Evolutionary conservation across 1,140 invertebrate species (phyloP).

Genomic region (Orchestia grillus): DNA sequence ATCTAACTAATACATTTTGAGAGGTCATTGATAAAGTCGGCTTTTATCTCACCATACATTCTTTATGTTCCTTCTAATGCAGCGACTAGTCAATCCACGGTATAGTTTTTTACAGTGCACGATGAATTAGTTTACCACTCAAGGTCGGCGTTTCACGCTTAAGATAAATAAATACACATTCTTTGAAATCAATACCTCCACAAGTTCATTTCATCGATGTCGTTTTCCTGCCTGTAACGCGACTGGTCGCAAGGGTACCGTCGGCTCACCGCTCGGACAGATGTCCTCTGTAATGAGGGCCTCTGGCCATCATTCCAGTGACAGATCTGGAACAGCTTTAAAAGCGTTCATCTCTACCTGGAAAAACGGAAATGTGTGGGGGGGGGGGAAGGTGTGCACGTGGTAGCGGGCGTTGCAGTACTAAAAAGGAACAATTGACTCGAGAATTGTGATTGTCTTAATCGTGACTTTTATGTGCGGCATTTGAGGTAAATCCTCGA

Average conservation of each 20-base stretch:
- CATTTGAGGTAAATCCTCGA: neutral
- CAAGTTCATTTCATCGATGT: neutral
- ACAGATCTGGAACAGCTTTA: slow-evolving; percentile 34
- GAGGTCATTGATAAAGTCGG: too few relatives aligned
- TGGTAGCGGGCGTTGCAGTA: neutral
- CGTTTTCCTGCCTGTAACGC: neutral
- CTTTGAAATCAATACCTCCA: neutral
- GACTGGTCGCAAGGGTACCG: neutral
- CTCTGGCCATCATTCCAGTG: neutral
- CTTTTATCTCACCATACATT: too few relatives aligned
- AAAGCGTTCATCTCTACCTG: neutral
- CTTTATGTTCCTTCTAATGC: too few relatives aligned
- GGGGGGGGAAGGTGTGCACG: too few relatives aligned
- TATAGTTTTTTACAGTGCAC: too few relatives aligned
- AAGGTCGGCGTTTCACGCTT: too few relatives aligned
- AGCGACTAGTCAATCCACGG: too few relatives aligned
- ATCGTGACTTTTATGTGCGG: neutral
- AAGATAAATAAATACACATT: neutral
- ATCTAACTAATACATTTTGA: too few relatives aligned
- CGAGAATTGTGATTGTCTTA: neutral
- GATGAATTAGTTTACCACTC: too few relatives aligned
- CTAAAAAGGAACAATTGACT: neutral
- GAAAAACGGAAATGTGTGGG: neutral
- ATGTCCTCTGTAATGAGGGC: slow-evolving; percentile 11
- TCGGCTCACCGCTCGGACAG: neutral